These are phyloP conservation scores for Clostera curtula DNA, from an alignment of 2,888 invertebrate genomes.

Conservation along the genomic window DNA sequence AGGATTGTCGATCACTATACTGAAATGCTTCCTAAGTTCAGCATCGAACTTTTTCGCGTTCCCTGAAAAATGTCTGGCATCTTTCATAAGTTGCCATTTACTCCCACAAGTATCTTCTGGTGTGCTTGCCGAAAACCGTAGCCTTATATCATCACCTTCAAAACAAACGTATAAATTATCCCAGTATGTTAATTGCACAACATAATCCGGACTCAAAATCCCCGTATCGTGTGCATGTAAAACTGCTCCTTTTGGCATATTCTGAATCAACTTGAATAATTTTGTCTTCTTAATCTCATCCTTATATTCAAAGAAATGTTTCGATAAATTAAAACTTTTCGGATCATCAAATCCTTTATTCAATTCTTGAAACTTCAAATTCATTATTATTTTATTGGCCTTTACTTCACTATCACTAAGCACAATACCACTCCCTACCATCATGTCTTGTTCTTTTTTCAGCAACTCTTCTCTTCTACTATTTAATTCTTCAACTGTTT, in stretches of 20 bases:
- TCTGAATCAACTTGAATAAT: slow-evolving; percentile 77
- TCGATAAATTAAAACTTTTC: slow-evolving; percentile 74
- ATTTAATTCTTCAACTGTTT: slow-evolving; percentile 20
- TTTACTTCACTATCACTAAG: slow-evolving; percentile 66
- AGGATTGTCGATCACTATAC: slow-evolving; percentile 69
- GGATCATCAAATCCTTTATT: slow-evolving; percentile 61
- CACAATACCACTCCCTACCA: slow-evolving; percentile 69
- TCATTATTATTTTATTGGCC: slow-evolving; percentile 76
- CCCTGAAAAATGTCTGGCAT: slow-evolving; percentile 57
- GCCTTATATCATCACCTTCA: slow-evolving; percentile 28
- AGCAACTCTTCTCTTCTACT: slow-evolving; percentile 59
- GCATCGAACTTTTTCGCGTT: slow-evolving; percentile 69
- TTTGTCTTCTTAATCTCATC: slow-evolving; percentile 73
- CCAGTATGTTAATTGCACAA: slow-evolving; percentile 77
- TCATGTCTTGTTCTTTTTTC: slow-evolving; percentile 54
- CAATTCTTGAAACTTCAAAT: slow-evolving; percentile 66
- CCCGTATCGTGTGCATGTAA: slow-evolving; percentile 82
- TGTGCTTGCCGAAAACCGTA: slow-evolving; percentile 39
- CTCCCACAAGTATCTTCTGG: slow-evolving; percentile 34
- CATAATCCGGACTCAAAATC: slow-evolving; percentile 74
- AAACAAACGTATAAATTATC: slow-evolving; percentile 75
- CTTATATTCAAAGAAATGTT: slow-evolving; percentile 80
- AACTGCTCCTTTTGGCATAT: slow-evolving; percentile 84
- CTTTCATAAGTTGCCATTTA: slow-evolving; percentile 66
- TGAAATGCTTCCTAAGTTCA: slow-evolving; percentile 66